Evolutionary conservation across 2,113 vertebrate genomes (phyloP), one percentile per base, ranked within the genome.

Genomic region (Hippocampus barbouri): DNA sequence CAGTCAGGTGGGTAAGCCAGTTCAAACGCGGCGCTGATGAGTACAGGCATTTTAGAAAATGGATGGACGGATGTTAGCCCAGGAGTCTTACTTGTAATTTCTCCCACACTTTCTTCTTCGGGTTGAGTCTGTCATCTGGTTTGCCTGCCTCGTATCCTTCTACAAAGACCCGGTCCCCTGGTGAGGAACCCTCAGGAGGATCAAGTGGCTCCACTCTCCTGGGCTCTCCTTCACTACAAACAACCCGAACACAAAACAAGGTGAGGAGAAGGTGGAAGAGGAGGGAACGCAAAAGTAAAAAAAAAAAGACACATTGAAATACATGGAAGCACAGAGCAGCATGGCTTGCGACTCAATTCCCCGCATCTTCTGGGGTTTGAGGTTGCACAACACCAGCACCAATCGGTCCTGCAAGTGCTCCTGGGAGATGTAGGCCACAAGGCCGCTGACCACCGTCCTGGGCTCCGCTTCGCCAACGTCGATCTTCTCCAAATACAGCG

Each of bases 31-130:
- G 15, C 5, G 0, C 23, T 27, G 15, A 27, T 59, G 56, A 59
- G 23, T 2, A 30, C 23, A 59, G 30, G 23, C 53, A 21, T 10
- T 57, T 10, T 57, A 25, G 10, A 57, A 16, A 60, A 60, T 30
- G 27, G 27, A 61, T 34, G 59, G 27, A 9, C 18, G 16, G 7
- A 59, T 27, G 56, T 27, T 18, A 67, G 14, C 16, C 10, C 9
- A 34, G 54, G 10, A 27, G 45, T 1, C 87, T 16, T 81, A 98
- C 97, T 95, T 98, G 97, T 65, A 99, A 79, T 87, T 96, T 98
- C 90, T 99, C 97, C 82, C 98, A 98, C 68, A 98, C 90, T 61
- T 97, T 99, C 76, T 98, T 98, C 92, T 99, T 99, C 20, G 97
- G 96, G 76, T 97, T 99, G 68, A 99, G 94, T 81, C 93, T 95